These are phyloP conservation scores for Heliconius ethilla DNA, from an alignment of 2,888 invertebrate genomes.

Conservation along the genomic window DNA sequence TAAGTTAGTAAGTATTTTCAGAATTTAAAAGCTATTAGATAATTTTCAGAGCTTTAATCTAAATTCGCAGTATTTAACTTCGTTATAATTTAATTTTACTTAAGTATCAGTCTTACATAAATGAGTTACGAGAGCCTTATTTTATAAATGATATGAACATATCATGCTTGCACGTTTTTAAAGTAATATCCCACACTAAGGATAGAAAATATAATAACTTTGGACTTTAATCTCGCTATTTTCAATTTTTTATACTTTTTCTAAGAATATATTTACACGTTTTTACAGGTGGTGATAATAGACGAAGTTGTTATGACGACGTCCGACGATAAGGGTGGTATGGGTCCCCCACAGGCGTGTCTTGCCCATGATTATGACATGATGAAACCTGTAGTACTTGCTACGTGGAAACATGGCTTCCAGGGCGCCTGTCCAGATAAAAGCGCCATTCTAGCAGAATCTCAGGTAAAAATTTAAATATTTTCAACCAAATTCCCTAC, in stretches of 20 bases:
- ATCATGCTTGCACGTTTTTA: neutral
- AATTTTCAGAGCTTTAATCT: constrained; percentile 23
- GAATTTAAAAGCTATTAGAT: constrained; percentile 28
- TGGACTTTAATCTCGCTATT: neutral
- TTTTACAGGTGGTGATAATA: constrained; percentile 91
- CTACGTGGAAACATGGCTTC: constrained; percentile 97
- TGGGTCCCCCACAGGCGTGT: constrained; percentile 88
- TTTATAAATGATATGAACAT: neutral
- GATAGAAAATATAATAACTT: neutral
- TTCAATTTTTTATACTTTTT: neutral
- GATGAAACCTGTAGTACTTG: constrained; percentile 96
- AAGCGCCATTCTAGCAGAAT: constrained; percentile 94
- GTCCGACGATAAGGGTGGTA: constrained; percentile 88
- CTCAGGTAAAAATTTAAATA: constrained; percentile 82
- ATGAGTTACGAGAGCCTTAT: neutral
- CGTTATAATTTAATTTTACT: constrained; percentile 18
- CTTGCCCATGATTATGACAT: constrained; percentile 94
- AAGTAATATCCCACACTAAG: neutral
- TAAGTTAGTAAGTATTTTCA: constrained; percentile 23
- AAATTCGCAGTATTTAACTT: constrained; percentile 16
- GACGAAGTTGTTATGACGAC: constrained; percentile 92
- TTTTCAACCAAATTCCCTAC: neutral
- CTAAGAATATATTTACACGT: neutral
- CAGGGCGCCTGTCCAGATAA: constrained; percentile 97
- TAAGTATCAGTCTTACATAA: neutral